These are phyloP conservation scores for Melinopterus prodromus DNA, from an alignment of 2,888 invertebrate genomes.

Conservation along the genomic window DNA sequence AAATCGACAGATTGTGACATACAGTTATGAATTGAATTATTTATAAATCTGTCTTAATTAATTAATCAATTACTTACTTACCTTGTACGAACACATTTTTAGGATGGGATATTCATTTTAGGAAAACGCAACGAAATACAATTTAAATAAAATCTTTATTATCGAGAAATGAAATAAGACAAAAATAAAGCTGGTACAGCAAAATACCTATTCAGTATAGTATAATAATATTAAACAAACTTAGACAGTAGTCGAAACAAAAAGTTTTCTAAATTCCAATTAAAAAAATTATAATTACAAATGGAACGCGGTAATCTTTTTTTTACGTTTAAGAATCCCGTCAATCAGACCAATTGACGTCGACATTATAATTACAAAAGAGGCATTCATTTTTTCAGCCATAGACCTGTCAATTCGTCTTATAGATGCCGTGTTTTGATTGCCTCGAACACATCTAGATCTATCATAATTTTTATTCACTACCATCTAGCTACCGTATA, in stretches of 20 bases:
- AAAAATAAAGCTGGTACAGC: neutral
- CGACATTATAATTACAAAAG: conserved; percentile 49
- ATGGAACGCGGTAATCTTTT: conserved; percentile 40
- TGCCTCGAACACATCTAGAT: neutral
- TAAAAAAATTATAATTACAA: conserved; percentile 49
- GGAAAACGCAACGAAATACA: neutral
- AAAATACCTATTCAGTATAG: neutral
- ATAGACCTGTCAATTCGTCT: neutral
- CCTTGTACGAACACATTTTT: neutral
- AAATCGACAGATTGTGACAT: neutral
- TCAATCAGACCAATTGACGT: conserved; percentile 48
- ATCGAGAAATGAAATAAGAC: neutral
- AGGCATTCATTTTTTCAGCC: conserved; percentile 32
- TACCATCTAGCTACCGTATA: neutral
- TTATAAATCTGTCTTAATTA: conserved; percentile 6
- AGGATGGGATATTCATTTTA: neutral
- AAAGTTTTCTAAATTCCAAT: conserved; percentile 23
- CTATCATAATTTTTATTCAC: neutral
- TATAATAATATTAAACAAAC: neutral
- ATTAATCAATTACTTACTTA: neutral
- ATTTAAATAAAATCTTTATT: too few species aligned
- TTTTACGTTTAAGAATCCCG: conserved; percentile 44
- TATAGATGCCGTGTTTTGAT: conserved; percentile 15
- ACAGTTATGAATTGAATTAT: conserved; percentile 22
- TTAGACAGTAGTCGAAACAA: neutral